A percentile compares a stretch with the other conserved stretches of the same genome.
These are phyloP conservation scores for Anguilla anguilla DNA, from an alignment of 2,797 vertebrate genomes.

Conservation along the genomic window DNA sequence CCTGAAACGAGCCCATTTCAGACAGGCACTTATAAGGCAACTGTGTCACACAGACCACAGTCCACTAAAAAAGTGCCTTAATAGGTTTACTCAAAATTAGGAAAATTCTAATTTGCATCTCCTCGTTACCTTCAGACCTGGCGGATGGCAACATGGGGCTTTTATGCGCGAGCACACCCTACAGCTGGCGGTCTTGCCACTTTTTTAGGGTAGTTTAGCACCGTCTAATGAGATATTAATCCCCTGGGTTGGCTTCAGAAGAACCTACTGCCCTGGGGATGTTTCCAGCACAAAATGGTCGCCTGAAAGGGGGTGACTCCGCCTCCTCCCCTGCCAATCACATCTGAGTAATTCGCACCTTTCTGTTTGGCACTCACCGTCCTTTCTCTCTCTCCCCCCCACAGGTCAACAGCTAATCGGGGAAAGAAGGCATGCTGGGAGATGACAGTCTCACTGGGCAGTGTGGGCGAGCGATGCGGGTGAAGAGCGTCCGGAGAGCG, in stretches of 20 bases:
- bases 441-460: constrained; percentile 55
- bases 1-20: neutral
- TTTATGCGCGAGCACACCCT: neutral
- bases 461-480: neutral
- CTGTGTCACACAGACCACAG: neutral
- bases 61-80: neutral
- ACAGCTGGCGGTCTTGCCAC: neutral
- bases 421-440: constrained; percentile 48
- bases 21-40: neutral
- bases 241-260: neutral
- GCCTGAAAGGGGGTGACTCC: neutral
- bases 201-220: neutral
- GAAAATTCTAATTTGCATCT: neutral
- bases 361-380: neutral
- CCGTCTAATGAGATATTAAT: neutral
- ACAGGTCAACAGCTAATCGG: constrained; percentile 46
- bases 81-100: neutral
- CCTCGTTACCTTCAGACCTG: neutral
- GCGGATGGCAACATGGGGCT: neutral
- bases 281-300: neutral
- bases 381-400: neutral
- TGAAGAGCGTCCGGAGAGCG: constrained; percentile 25
- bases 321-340: neutral
- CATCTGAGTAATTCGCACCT: neutral
- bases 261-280: neutral